Percentiles rank a stretch among this genome's conserved stretches.
These are phyloP conservation scores for Steinernema feltiae DNA, from an alignment of 1,140 invertebrate species.

Conservation along the genomic window DNA sequence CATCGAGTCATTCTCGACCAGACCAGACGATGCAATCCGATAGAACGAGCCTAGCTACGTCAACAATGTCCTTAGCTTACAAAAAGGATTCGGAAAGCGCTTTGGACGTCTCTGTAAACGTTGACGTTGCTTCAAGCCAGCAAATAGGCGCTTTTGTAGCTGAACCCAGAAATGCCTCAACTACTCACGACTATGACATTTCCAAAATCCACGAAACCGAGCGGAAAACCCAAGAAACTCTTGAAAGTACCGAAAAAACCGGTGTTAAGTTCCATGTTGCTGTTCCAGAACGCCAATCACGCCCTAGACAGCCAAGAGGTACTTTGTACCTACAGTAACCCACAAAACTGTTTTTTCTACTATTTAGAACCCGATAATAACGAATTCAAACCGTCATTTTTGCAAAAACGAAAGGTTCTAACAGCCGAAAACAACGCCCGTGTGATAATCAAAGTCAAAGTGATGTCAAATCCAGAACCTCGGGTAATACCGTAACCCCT, in stretches of 20 bases:
- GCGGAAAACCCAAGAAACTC: neutral
- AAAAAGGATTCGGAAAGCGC: no score
- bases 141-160: neutral
- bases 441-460: constrained; percentile 2
- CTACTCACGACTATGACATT: neutral
- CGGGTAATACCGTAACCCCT: neutral
- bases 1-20: no score
- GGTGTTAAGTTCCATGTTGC: neutral
- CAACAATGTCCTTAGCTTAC: no score
- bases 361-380: neutral
- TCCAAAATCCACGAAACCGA: neutral
- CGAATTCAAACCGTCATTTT: constrained; percentile 5
- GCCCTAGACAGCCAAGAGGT: no score
- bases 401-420: neutral
- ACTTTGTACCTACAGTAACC: neutral
- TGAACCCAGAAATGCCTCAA: neutral
- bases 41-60: no score
- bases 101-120: no score
- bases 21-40: no score
- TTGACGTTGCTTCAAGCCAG: no score
- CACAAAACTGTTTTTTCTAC: neutral
- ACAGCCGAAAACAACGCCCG: neutral
- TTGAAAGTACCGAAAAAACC: neutral
- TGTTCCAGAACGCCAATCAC: neutral
- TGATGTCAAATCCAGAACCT: constrained; percentile 18